Conservation (phyloP, 2,113 vertebrate genomes). For the cat (Felis catus) region DNA sequence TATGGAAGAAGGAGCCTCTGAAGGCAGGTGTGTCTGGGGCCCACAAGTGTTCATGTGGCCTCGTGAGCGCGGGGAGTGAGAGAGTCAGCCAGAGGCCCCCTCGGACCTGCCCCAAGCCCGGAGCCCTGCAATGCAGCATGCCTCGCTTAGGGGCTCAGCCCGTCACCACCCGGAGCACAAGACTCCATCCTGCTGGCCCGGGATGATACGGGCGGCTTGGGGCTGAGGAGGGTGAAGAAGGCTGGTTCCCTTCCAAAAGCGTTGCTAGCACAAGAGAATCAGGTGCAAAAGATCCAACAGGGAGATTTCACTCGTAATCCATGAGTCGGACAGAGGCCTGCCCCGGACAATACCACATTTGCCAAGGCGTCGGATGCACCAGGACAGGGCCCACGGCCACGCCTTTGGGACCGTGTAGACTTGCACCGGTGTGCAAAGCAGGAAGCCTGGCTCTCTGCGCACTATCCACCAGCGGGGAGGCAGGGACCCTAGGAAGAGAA, state of each 20-base stretch:
- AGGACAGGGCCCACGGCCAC: accelerated
- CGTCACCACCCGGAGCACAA: background rate
- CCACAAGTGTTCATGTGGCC: accelerated
- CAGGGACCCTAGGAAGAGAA: accelerated
- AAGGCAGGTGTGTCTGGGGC: background rate
- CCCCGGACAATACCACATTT: accelerated
- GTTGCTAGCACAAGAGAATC: background rate
- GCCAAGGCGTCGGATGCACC: accelerated
- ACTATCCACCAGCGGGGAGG: accelerated
- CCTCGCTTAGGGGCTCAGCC: too few relatives aligned
- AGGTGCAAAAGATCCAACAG: accelerated
- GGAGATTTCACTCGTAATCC: background rate
- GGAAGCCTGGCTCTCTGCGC: background rate
- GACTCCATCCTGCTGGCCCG: accelerated
- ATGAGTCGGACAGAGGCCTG: background rate
- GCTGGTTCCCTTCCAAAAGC: background rate
- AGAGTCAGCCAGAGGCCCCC: background rate
- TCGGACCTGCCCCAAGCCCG: accelerated
- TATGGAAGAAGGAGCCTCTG: background rate
- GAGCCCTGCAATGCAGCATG: accelerated
- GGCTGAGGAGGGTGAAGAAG: too few relatives aligned
- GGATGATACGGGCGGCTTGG: background rate
- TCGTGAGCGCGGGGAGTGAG: accelerated
- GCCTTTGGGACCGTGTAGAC: accelerated
- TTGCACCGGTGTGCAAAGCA: background rate